Conservation (phyloP, 2,888 invertebrate species). For the Coenonympha glycerion region DNA sequence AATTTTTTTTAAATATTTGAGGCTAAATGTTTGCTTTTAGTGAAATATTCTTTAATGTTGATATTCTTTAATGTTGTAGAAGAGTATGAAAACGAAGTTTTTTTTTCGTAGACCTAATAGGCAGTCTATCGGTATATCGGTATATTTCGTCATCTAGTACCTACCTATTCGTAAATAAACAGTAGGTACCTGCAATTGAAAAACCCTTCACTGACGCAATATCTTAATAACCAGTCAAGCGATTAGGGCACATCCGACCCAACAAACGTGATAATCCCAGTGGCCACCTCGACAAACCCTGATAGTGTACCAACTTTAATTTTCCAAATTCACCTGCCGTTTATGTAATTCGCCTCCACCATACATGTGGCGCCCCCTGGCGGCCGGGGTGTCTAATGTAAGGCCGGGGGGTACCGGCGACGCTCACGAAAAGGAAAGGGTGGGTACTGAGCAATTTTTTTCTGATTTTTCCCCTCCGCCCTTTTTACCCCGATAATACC, state of each 20-base stretch:
- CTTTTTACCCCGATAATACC: conserved; percentile 72
- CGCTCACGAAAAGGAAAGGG: conserved; percentile 73
- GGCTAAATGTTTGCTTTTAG: not conserved
- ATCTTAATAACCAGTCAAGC: conserved; percentile 19
- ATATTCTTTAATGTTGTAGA: too few species aligned
- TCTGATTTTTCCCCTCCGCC: conserved; percentile 65
- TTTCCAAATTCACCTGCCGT: conserved; percentile 73
- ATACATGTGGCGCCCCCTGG: conserved; percentile 56
- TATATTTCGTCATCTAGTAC: too few species aligned
- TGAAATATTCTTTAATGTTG: too few species aligned
- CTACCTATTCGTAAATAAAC: too few species aligned
- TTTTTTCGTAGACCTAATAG: too few species aligned
- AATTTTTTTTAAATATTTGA: too few species aligned
- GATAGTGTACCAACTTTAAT: conserved; percentile 63
- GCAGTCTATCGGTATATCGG: too few species aligned
- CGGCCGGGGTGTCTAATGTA: conserved; percentile 58
- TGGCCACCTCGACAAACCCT: conserved; percentile 37
- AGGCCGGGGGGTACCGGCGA: conserved; percentile 58
- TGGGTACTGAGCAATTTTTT: conserved; percentile 71
- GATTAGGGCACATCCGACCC: conserved; percentile 27
- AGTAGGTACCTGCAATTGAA: too few species aligned
- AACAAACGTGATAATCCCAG: conserved; percentile 29
- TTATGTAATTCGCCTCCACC: conserved; percentile 62
- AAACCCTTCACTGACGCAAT: conserved; percentile 4
- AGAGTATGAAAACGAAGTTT: too few species aligned